Evolutionary conservation across 2,888 invertebrate genomes (phyloP), one percentile per base, ranked within the genome.

Genomic region (Lepidocyrtinus sp.): DNA sequence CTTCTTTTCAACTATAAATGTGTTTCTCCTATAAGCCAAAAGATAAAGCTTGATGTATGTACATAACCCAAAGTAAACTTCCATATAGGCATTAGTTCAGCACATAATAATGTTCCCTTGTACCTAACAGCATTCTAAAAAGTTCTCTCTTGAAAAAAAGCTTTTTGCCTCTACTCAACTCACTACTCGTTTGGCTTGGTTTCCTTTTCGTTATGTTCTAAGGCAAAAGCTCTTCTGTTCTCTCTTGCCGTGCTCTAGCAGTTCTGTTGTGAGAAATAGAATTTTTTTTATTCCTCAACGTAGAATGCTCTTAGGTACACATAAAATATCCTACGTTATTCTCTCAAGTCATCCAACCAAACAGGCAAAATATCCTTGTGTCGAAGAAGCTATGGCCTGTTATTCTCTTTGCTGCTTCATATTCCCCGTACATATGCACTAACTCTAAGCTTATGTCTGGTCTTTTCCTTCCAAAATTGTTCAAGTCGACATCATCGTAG

Each of bases 101-200:
- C 36, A 36, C 12, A 36, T 36, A 36, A 36, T 36, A 36, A 36
- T 36, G 36, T 36, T 36, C 36, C 36, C 36, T 36, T 36, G 36
- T 36, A 36, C 36, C 36, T 36, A 36, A 36, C 36, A 36, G 36
- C 36, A 36, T 36, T 36, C 36, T 36, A 36, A 36, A 36, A 36
- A 36, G 5, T 36, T 36, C 36, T 36, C 36, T 36, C 36, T 36
- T 36, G 36, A 36, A 36, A 36, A 36, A 36, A 36, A 36, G 36
- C 36, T 36, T 36, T 36, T 36, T 36, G 36, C 36, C 36, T 36
- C 12, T 36, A 12, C 5, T 36, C 12, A 5, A 12, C 12, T 71
- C 74, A 67, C 68, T 75, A 12, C 12, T 71, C 74, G 74, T 75
- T 75, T 75, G 75, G 75, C 75, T 75, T 75, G 75, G 75, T 75